Evolutionary conservation across 2,113 vertebrate genomes (phyloP).

Genomic region (Neogobius melanostomus): DNA sequence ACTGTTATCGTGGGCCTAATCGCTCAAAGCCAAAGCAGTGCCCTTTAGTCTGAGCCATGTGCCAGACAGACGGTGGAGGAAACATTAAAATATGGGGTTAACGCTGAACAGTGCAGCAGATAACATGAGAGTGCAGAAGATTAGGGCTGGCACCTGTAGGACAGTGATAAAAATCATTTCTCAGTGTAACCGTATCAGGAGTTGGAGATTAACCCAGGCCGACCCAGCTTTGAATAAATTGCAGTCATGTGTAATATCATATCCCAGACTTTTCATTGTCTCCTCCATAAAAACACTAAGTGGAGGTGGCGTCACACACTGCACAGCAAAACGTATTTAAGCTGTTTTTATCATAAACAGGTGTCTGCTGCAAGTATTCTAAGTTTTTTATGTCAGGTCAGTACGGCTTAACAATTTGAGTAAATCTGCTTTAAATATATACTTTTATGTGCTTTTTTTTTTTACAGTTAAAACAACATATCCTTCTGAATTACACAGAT

Average conservation of each 20-base stretch:
- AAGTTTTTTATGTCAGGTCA: no score
- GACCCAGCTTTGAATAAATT: constrained; percentile 24
- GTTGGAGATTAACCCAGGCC: constrained; percentile 13
- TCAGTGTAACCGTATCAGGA: constrained; percentile 18
- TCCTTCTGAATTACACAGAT: neutral
- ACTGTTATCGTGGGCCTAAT: constrained; percentile 37
- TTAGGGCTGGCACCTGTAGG: constrained; percentile 27
- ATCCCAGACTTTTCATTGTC: constrained; percentile 38
- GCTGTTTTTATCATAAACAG: constrained; percentile 8
- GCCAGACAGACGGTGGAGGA: constrained; percentile 37
- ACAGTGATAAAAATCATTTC: constrained; percentile 28
- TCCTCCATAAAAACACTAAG: constrained; percentile 28
- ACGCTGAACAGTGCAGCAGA: neutral
- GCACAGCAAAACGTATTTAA: constrained; percentile 2
- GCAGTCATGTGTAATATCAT: constrained; percentile 23
- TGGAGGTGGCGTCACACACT: constrained; percentile 2
- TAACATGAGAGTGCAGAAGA: constrained; percentile 5
- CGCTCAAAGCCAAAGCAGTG: constrained; percentile 24
- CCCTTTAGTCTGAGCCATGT: constrained; percentile 45
- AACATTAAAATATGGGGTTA: constrained; percentile 13
- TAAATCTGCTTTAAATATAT: no score
- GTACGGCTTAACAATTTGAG: no score
- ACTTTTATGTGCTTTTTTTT: no score
- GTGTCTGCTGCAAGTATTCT: neutral
- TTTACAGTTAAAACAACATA: no score